Evolutionary conservation across 2,113 vertebrate genomes (phyloP).

Genomic region (Stegastes partitus): DNA sequence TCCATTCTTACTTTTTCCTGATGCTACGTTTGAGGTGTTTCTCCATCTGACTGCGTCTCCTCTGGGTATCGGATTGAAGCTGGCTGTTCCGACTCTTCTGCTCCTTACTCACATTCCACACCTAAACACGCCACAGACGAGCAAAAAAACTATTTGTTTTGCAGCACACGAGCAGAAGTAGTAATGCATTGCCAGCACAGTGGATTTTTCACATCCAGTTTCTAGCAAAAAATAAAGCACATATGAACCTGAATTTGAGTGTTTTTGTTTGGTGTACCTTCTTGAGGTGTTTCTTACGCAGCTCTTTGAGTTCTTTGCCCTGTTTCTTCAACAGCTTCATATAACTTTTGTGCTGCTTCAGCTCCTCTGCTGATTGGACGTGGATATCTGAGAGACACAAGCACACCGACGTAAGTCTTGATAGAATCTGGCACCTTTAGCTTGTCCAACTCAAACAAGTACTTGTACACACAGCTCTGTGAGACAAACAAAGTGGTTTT

Average conservation of each 20-base stretch:
- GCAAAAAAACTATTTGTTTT: not conserved
- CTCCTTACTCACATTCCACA: constrained; percentile 86
- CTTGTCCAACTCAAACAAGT: not conserved
- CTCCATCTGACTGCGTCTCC: constrained; percentile 82
- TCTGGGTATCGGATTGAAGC: constrained; percentile 78
- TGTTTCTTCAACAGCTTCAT: constrained; percentile 88
- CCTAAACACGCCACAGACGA: constrained; percentile 57
- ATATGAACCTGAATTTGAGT: not conserved
- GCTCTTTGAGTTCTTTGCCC: constrained; percentile 88
- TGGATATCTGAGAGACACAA: constrained; percentile 79
- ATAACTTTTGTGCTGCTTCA: constrained; percentile 86
- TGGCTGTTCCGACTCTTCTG: constrained; percentile 79
- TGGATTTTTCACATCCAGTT: not conserved
- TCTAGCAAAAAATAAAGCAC: not conserved
- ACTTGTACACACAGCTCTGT: not conserved
- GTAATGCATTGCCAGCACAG: not conserved
- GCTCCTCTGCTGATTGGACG: constrained; percentile 82
- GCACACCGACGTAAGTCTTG: not conserved
- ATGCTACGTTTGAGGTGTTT: constrained; percentile 79
- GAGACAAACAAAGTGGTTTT: constrained; percentile 2
- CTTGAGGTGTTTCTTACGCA: constrained; percentile 88
- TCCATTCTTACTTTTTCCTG: constrained; percentile 80
- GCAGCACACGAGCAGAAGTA: not conserved
- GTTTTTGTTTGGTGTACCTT: constrained; percentile 73
- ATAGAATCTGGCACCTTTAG: not conserved